These are phyloP conservation scores for Pleuronectes platessa DNA, from an alignment of 2,113 vertebrate species.

Conservation along the genomic window DNA sequence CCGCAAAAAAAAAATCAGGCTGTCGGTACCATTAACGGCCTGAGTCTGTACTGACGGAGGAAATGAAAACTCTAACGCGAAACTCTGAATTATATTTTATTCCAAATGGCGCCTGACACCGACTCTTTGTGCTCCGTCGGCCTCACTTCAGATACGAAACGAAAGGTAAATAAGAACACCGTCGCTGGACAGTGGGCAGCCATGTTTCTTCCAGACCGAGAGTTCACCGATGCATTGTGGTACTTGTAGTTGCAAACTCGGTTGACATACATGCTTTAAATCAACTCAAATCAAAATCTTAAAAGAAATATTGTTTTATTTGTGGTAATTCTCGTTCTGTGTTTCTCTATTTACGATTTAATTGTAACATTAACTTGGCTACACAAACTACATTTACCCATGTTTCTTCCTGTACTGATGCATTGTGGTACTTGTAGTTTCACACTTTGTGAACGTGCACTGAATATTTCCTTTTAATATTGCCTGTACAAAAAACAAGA, in stretches of 20 bases:
- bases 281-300: too few species aligned
- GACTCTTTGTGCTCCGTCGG: constrained; percentile 24
- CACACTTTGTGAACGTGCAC: accelerated
- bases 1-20: constrained; percentile 15
- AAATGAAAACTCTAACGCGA: neutral
- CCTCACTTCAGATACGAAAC: constrained; percentile 43
- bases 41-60: neutral
- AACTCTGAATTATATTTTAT: neutral
- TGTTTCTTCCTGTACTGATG: neutral
- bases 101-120: neutral
- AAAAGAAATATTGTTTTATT: too few species aligned
- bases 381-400: too few species aligned
- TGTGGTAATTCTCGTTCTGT: too few species aligned
- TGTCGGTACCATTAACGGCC: constrained; percentile 6
- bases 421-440: neutral
- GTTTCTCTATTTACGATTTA: neutral
- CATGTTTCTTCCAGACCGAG: constrained; percentile 76
- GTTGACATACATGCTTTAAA: too few species aligned
- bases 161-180: constrained; percentile 74
- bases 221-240: constrained; percentile 72
- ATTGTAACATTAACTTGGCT: too few species aligned
- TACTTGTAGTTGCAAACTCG: constrained; percentile 67
- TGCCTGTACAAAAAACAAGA: too few species aligned
- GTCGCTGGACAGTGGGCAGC: constrained; percentile 74
- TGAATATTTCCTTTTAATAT: neutral